Base-by-base conservation (phyloP, 1,140 invertebrate genomes). In the Anoplophora glabripennis region DNA sequence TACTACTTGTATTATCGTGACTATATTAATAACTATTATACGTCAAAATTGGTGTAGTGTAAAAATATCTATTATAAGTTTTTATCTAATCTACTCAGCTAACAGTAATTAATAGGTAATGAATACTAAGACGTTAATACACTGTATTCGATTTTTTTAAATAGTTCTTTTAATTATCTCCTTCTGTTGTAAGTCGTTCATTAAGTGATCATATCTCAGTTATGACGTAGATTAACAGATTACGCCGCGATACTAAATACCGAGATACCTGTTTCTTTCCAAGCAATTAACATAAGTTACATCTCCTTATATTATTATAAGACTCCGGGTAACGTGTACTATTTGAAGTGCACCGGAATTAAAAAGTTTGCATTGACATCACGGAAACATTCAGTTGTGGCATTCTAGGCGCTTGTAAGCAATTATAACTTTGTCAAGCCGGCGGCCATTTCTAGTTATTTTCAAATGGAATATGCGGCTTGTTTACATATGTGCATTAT, bases 351-450 rank as follows among this genome's bases (percentile, higher is more conserved):
- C 57, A 53, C 21, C 45, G 53, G 34, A 49, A 41, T 51, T 46
- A 18, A 46, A 51, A 51, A 51, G 35, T 51, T 15, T 36, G 12
- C 15, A 14, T 17, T 51, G 48, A 36, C 53, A 53, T 52, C 49
- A 59, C 49, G 57, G 57, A 59, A 59, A 59, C 48, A 51, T 51
- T 51, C 48, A 17, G 49, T 53, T 44, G 42, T 59, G 53, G 41
- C 57, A 45, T 52, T 59, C 48, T 42, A 53, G 57, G 57, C 57
- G 52, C 57, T 45, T 59, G 38, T 36, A 15, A 45, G 57, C 49
- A 59, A 53, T 53, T 59, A 53, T 59, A 59, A 59, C 40, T 48
- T 59, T 59, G 57, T 45, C 37, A 37, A 18, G 49, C 57, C 49
- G 3, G 11, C 17, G 57, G 49, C 57, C 18, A 8, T 42, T 18